phyloP scores from a whole-genome alignment of 2,797 vertebrate genomes.

The Limnodromus scolopaceus region DNA sequence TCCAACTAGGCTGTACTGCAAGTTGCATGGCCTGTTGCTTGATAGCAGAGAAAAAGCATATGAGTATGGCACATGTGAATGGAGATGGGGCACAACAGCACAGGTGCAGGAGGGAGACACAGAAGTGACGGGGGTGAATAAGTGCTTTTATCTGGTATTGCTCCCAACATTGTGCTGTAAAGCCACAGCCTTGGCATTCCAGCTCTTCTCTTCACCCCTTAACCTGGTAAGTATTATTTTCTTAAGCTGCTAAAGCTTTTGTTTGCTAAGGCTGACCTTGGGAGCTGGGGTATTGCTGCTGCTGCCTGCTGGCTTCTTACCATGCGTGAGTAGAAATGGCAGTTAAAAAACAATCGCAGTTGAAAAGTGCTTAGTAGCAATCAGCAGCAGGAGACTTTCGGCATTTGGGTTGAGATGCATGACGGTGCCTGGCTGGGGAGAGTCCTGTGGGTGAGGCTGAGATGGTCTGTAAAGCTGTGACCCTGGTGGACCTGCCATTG shows the following conservation, averaged over 20 bases:
- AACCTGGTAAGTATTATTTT: background rate
- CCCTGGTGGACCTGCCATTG: background rate
- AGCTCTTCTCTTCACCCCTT: background rate
- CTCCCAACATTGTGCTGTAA: background rate
- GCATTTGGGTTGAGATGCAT: background rate
- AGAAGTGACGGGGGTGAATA: background rate
- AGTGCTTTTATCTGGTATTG: background rate
- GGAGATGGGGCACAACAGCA: background rate
- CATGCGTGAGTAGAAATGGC: background rate
- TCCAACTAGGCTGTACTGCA: rapidly evolving
- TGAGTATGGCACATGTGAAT: rapidly evolving
- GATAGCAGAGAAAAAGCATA: background rate
- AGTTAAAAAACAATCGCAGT: background rate
- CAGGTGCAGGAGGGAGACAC: background rate
- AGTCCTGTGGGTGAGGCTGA: background rate
- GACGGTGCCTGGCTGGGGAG: background rate
- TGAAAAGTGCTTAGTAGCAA: background rate
- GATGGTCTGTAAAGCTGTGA: background rate
- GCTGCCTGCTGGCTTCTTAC: background rate
- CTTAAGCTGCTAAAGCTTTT: background rate
- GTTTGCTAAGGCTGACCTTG: background rate
- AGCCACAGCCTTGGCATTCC: background rate
- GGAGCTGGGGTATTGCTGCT: background rate
- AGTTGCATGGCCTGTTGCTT: background rate
- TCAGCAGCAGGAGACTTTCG: background rate